phyloP scores from a whole-genome alignment of 2,113 vertebrate genomes.

The Xyrauchen texanus region DNA sequence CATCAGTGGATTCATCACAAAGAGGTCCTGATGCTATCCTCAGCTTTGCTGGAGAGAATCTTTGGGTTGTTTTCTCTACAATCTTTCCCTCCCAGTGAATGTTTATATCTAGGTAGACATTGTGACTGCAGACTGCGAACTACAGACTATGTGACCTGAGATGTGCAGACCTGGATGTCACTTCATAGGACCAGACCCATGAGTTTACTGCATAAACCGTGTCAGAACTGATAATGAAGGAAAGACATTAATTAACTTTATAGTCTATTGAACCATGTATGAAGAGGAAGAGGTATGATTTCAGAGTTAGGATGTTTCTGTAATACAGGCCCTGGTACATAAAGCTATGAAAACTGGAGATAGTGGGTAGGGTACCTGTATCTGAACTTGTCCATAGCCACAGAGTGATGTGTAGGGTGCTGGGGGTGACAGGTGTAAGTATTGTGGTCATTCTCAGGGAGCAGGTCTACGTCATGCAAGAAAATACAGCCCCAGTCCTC shows the following conservation, averaged over 20 bases:
- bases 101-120: slow-evolving; percentile 22
- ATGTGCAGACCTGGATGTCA: slow-evolving; percentile 10
- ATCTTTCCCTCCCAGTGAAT: neutral
- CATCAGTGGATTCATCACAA: slow-evolving; percentile 9
- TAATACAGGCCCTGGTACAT: no score
- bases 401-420: slow-evolving; percentile 87
- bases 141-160: neutral
- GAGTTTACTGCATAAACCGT: neutral
- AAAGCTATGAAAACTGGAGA: neutral
- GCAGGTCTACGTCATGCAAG: slow-evolving; percentile 90
- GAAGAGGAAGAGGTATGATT: neutral
- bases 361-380: slow-evolving; percentile 79
- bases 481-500: slow-evolving; percentile 95
- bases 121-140: slow-evolving; percentile 8
- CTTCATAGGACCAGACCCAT: neutral
- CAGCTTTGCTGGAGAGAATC: slow-evolving; percentile 30
- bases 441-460: slow-evolving; percentile 96
- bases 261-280: slow-evolving; percentile 5
- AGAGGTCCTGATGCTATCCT: slow-evolving; percentile 4
- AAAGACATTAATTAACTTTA: neutral
- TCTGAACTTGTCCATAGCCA: slow-evolving; percentile 96
- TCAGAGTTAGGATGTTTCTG: no score
- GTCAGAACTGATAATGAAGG: slow-evolving; percentile 8
- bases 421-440: slow-evolving; percentile 89
- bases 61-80: slow-evolving; percentile 11